Conservation (phyloP, 2,113 vertebrate species). For the Nannobrachium achirus region DNA sequence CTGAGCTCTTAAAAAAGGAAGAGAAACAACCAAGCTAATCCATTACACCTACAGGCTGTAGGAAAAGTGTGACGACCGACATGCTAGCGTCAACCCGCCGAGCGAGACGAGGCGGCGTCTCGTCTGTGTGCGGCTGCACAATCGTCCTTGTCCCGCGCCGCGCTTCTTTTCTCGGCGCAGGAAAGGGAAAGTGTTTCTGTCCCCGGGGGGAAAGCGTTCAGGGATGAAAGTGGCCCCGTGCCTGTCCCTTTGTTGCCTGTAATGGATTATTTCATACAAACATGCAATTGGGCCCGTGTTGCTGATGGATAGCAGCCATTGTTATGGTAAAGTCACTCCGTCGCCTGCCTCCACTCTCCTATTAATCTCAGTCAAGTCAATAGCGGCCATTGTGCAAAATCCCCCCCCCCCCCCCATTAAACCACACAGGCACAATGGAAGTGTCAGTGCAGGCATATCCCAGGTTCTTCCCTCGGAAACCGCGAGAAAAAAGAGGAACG, state of each 20-base stretch:
- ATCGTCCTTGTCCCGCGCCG: not conserved
- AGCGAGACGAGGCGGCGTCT: too few relatives aligned
- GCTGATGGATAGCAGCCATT: constrained; percentile 13
- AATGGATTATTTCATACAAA: constrained; percentile 17
- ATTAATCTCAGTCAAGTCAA: constrained; percentile 29
- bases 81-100: too few relatives aligned
- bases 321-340: constrained; percentile 10
- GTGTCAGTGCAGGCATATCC: not conserved
- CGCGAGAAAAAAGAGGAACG: not conserved
- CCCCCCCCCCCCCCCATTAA: not conserved
- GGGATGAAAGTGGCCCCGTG: not conserved
- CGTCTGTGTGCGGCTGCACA: too few relatives aligned
- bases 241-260: not conserved
- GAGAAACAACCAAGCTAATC: not conserved
- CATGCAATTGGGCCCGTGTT: constrained; percentile 11
- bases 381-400: constrained; percentile 9
- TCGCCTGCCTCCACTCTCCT: not conserved
- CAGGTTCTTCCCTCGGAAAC: not conserved
- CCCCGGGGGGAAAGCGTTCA: not conserved
- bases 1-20: too few relatives aligned
- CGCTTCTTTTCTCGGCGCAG: not conserved
- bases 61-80: not conserved
- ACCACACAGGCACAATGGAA: not conserved
- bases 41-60: not conserved
- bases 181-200: not conserved